Evolutionary conservation across 2,797 vertebrate genomes (phyloP).

Genomic region (Neolamprologus multifasciatus): DNA sequence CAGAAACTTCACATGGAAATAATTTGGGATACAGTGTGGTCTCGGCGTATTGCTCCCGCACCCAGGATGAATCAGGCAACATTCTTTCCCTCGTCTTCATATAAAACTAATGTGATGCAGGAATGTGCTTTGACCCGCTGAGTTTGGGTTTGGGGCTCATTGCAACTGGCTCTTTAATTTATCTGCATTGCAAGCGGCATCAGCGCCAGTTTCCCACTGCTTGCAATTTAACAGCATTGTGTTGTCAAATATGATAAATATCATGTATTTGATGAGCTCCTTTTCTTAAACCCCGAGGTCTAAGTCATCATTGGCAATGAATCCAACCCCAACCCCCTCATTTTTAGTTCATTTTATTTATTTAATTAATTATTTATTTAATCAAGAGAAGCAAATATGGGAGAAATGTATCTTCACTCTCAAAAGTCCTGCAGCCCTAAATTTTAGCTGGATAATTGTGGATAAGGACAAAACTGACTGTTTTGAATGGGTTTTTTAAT

Average conservation of each 20-base stretch:
- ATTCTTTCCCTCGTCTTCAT: neutral
- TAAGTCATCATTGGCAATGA: neutral
- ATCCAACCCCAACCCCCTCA: neutral
- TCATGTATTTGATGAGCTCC: neutral
- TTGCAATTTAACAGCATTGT: neutral
- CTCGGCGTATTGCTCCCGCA: neutral
- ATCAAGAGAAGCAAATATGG: neutral
- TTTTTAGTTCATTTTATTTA: neutral
- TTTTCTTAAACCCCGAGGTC: neutral
- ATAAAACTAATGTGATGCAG: conserved; percentile 23
- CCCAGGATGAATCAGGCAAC: neutral
- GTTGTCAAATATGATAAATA: neutral
- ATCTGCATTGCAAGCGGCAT: neutral
- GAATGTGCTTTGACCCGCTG: conserved; percentile 43
- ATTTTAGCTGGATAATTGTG: neutral
- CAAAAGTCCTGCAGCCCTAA: neutral
- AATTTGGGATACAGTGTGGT: conserved; percentile 16
- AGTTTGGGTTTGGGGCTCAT: conserved; percentile 1
- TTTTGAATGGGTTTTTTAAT: neutral
- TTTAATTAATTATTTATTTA: fast-evolving
- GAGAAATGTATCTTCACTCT: neutral
- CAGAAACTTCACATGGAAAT: conserved; percentile 24
- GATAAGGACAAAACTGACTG: neutral
- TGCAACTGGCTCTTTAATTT: neutral
- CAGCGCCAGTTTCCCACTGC: neutral